These are phyloP conservation scores for Hydractinia echinata DNA, from an alignment of 30 jellyfish, hydroid and myxozoan genomes.

Conservation along the genomic window DNA sequence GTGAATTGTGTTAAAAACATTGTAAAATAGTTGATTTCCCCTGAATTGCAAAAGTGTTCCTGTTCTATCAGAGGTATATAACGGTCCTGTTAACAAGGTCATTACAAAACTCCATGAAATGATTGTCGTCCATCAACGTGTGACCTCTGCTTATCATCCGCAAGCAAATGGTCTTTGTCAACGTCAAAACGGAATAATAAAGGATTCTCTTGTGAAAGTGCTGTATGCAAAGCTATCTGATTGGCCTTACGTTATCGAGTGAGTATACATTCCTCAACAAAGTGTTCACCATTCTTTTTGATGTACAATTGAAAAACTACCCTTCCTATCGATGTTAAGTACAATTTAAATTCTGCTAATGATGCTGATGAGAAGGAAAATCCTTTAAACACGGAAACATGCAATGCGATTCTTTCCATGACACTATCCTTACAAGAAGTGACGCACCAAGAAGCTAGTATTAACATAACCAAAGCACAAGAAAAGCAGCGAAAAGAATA, in stretches of 20 bases:
- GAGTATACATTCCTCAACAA: conserved; percentile 20
- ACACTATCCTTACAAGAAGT: neutral
- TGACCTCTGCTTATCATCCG: neutral
- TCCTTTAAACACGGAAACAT: neutral
- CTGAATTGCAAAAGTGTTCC: neutral
- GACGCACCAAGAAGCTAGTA: neutral
- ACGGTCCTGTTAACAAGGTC: neutral
- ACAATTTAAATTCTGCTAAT: neutral
- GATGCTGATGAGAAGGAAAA: neutral
- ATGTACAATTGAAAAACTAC: conserved; percentile 24
- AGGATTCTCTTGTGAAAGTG: neutral
- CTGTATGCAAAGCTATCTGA: conserved; percentile 1
- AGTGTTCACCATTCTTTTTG: neutral
- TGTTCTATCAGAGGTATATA: conserved; percentile 1
- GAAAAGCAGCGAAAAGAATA: too few relatives aligned
- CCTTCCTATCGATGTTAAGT: conserved; percentile 34
- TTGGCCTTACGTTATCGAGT: conserved; percentile 20
- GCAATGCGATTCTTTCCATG: conserved; percentile 2
- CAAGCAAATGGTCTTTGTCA: neutral
- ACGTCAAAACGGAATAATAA: neutral
- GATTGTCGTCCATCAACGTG: neutral
- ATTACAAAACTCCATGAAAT: neutral
- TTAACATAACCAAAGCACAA: too few relatives aligned
- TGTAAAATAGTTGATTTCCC: conserved; percentile 11
- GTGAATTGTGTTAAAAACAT: neutral